These are phyloP conservation scores for Drosophila testacea DNA, from an alignment of 2,888 invertebrate species.

Conservation along the genomic window DNA sequence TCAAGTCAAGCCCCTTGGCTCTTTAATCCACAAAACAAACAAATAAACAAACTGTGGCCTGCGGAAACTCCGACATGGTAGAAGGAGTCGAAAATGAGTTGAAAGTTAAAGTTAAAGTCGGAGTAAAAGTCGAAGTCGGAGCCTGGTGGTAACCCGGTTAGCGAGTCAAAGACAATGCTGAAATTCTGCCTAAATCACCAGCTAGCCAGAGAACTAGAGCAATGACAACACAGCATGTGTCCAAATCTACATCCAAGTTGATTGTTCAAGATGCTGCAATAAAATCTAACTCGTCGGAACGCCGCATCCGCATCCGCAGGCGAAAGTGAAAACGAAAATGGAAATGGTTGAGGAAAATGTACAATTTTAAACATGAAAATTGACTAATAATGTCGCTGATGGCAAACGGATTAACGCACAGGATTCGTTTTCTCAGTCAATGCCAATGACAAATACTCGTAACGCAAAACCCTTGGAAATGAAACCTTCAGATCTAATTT, in stretches of 20 bases:
- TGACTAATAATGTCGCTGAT: constrained; percentile 83
- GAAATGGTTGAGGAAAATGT: not conserved
- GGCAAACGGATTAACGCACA: constrained; percentile 81
- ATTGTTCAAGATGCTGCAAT: constrained; percentile 84
- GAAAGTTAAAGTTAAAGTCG: constrained; percentile 18
- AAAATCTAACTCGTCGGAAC: constrained; percentile 80
- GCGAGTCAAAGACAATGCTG: constrained; percentile 34
- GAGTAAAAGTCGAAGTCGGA: constrained; percentile 18
- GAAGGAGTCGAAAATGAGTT: constrained; percentile 7
- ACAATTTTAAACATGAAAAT: constrained; percentile 64
- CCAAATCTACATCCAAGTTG: constrained; percentile 52
- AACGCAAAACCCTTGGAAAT: constrained; percentile 34
- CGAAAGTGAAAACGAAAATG: constrained; percentile 51
- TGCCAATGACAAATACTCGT: constrained; percentile 12
- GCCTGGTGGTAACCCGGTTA: constrained; percentile 48
- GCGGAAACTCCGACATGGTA: constrained; percentile 41
- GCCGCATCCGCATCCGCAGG: constrained; percentile 11
- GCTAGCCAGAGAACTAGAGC: constrained; percentile 61
- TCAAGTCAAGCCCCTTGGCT: constrained; percentile 15
- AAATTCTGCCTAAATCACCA: constrained; percentile 62
- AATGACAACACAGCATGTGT: constrained; percentile 58
- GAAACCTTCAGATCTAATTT: constrained; percentile 19
- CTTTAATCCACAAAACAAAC: constrained; percentile 55
- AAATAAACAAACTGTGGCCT: constrained; percentile 45
- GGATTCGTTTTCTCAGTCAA: constrained; percentile 29